Conservation (phyloP, 1,140 invertebrate genomes). For the Megathymus violae region DNA sequence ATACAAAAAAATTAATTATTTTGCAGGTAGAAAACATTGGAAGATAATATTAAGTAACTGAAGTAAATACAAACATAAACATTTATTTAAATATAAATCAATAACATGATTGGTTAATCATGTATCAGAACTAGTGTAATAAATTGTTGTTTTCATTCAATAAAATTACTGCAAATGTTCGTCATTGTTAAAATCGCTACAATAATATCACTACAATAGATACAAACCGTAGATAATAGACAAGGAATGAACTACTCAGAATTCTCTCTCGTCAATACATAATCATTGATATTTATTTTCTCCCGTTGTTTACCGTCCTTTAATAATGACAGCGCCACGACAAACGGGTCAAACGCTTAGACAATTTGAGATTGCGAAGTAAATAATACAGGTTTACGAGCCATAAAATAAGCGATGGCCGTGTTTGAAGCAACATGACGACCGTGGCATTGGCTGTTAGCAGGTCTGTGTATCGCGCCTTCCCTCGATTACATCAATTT, state of each 20-base stretch:
- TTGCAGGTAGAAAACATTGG: no score
- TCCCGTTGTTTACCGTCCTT: conserved; percentile 28
- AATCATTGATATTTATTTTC: conserved; percentile 31
- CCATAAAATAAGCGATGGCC: conserved; percentile 27
- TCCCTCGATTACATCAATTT: conserved; percentile 3
- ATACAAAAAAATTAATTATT: no score
- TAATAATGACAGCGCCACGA: conserved; percentile 28
- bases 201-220: conserved; percentile 2
- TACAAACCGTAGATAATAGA: conserved; percentile 8
- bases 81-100: no score
- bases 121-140: no score
- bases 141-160: no score
- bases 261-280: conserved; percentile 18
- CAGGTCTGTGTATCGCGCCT: conserved; percentile 5
- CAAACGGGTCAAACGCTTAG: conserved; percentile 26
- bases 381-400: conserved; percentile 32
- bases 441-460: conserved; percentile 20
- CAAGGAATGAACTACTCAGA: conserved; percentile 9
- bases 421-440: conserved; percentile 6
- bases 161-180: no score
- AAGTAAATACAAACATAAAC: no score
- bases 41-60: no score
- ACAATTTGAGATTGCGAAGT: conserved; percentile 30
- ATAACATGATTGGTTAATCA: no score
- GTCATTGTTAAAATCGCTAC: no score